These are phyloP conservation scores for Aphelinus certus DNA, from an alignment of 1,140 invertebrate genomes.

Conservation along the genomic window DNA sequence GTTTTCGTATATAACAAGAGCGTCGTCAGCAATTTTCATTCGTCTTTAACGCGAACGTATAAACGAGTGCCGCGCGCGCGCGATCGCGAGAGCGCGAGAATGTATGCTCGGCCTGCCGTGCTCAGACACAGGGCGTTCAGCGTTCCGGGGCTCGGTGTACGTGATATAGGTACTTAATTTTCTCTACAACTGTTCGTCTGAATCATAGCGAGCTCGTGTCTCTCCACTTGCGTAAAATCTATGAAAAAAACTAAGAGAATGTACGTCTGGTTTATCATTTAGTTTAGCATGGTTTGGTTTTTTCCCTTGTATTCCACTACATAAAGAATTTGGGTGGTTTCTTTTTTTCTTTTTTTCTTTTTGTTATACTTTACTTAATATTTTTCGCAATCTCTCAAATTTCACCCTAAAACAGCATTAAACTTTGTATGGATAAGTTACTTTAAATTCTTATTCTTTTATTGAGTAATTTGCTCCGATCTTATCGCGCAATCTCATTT, in stretches of 20 bases:
- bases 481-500: constrained; percentile 43
- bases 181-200: too few species aligned
- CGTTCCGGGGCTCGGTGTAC: constrained; percentile 53
- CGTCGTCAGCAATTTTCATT: constrained; percentile 17
- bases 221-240: constrained; percentile 58
- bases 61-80: too few species aligned
- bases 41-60: not conserved
- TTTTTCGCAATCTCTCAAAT: constrained; percentile 28
- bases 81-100: too few species aligned
- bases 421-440: constrained; percentile 31
- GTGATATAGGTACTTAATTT: too few species aligned
- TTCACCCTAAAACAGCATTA: constrained; percentile 36
- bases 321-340: constrained; percentile 48
- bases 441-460: constrained; percentile 20
- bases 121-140: constrained; percentile 58
- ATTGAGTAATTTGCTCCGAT: constrained; percentile 10
- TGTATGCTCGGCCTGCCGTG: too few species aligned
- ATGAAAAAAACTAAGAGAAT: constrained; percentile 62
- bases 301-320: constrained; percentile 51
- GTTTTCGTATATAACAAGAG: constrained; percentile 34
- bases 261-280: constrained; percentile 48
- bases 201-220: constrained; percentile 51
- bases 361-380: constrained; percentile 21
- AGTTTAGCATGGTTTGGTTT: constrained; percentile 40
- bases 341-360: not conserved